Base-by-base conservation (phyloP, 2,113 vertebrate species). In the Poecilia latipinna region DNA sequence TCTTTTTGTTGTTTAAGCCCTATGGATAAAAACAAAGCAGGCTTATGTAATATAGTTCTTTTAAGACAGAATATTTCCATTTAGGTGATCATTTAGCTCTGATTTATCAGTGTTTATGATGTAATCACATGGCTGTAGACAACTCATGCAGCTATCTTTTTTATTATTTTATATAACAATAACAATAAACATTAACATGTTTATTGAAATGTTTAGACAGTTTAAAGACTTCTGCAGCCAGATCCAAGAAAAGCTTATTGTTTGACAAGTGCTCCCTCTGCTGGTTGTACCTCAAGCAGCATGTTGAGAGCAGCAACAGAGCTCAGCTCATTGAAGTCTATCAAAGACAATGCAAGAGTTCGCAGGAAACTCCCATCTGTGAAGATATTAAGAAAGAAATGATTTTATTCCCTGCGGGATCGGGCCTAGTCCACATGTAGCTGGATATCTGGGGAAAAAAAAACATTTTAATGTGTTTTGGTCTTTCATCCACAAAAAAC, bases 1-100 rank as follows among this genome's bases (percentile, higher is more conserved):
- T 97, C 95, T 98, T 99, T 91, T 99, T 99, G 92, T 96, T 99
- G 95, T 99, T 99, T 87, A 99, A 91, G 80, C 98, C 98, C 98
- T 99, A 85, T 57, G 81, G 72, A 84, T 35, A 70, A 86, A 37
- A 86, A 61, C 70, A 79, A 60, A 74, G 75, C 77, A 70, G 48
- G 71, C 78, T 93, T 90, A 92, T 76, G 85, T 91, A 89, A 92
- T 60, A 65, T 48, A 44, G 44, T 60, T 78, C 70, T 87, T 75
- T 70, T 19, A 79, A 66, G 69, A 64, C 15, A 61, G 67, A 65
- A 82, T 66, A 82, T 90, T 86, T 91, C 75, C 88, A 90, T 90
- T 83, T 78, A 84, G 82, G 48, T 78, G 82, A 86, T 91, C 71
- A 57, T 77, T 91, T 86, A 82, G 51, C 78, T 54, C 54, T 82